Base-by-base conservation (phyloP, 30 jellyfish, hydroid and myxozoan genomes). In the Cassiopea xamachana region DNA sequence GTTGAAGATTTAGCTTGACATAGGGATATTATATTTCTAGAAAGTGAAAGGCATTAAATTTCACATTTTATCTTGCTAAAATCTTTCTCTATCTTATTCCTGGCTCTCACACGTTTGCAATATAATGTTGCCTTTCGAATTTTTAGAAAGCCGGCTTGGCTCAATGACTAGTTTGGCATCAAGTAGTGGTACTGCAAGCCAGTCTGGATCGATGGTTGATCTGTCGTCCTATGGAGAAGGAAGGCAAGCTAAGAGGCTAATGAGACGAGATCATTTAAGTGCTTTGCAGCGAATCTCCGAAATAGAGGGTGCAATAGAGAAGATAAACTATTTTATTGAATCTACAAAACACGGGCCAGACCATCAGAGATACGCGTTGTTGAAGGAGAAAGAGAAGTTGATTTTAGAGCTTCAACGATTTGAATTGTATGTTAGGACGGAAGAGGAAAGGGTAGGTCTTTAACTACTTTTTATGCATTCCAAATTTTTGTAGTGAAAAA, bases 381-480 rank as follows among this genome's bases (percentile, higher is more conserved):
- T 84, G 51, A 85, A 90, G 50, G 99, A 96, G 91, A 92, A 92
- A 68, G 98, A 91, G 58, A 87, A 95, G 50, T 86, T 92, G 9
- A 90, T 96, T 17, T 39, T 84, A 80, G 99, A 96, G 68, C 69
- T 96, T 71, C 96, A 92, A 74, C 82, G 95, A 39, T 96, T 87
- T 68, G 98, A 96, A 60, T 60, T 80, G 75, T 96, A 91, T 80
- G 96, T 96, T 64, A 82, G 92, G 44, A 96, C 98, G 0, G 99
- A 96, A 79, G 99, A 96, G 80, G 99, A 89, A 48, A 84, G 99
- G 88, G 99, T 96, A 77, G 50, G 99, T 61, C 7, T 64, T 27
- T 73, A n/a, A n/a, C n/a, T n/a, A n/a, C n/a, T n/a, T n/a, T n/a
- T n/a, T n/a, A n/a, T n/a, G n/a, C n/a, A n/a, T n/a, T n/a, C n/a